Base-by-base conservation (phyloP, 2,888 invertebrate species). In the Caenorhabditis sp. region DNA sequence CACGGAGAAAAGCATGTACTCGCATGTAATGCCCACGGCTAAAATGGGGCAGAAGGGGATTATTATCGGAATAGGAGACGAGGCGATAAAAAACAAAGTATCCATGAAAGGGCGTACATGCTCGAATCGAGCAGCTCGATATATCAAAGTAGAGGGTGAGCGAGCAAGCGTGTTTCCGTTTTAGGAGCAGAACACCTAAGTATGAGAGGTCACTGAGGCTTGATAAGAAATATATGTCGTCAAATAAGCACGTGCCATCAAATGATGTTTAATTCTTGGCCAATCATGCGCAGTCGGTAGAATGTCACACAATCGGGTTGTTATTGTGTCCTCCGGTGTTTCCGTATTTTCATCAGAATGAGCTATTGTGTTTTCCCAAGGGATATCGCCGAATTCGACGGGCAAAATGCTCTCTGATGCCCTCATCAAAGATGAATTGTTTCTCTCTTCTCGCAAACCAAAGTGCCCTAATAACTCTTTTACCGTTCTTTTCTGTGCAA, bases 51-150 rank as follows among this genome's bases (percentile, higher is more conserved):
- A 55, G 41, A 41, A 20, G n/a, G n/a, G n/a, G 55, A 41, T 41
- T 55, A 26, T 55, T 37, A 37, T 37, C 22, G 53, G 30, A 37
- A 13, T 37, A 48, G 43, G 24, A 35, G 24, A 24, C 3, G 41
- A 62, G 32, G 39, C 35, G 50, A 41, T 50, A 52, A n/a, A 27
- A 62, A n/a, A 61, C 24, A 59, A 46, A 59, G 50, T 32, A 43
- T 24, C 24, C 9, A 24, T 26, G n/a, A 13, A 50, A 27, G 17
- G 20, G 15, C 22, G 30, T 41, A 27, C 32, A 27, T 50, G 24
- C 13, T n/a, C n/a, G n/a, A n/a, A n/a, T n/a, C n/a, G n/a, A n/a
- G n/a, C n/a, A n/a, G 4, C 46, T n/a, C 46, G 24, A 24, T 24
- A 30, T 8, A 30, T 30, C 8, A 17, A 30, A 8, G 17, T 20